Evolutionary conservation across 2,797 vertebrate genomes (phyloP), one percentile per base, ranked within the genome.

Genomic region (Coranthus polyacanthus): DNA sequence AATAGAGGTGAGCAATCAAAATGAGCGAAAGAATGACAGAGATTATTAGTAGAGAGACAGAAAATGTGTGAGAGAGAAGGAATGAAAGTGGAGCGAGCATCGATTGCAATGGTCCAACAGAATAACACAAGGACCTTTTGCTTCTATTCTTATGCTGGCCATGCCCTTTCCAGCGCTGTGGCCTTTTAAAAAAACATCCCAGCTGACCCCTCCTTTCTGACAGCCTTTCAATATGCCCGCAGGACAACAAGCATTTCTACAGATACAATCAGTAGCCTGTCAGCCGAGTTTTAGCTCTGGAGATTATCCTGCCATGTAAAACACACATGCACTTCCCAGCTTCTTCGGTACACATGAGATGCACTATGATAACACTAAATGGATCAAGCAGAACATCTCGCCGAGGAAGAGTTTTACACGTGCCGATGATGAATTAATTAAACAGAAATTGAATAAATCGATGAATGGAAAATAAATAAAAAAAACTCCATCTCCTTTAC

Each of bases 401-500:
- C n/a, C 0, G 11, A 62, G n/a, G 16, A 9, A 34, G 60, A 58
- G 7, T 1, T 12, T 18, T 22, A 47, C 26, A 70, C 13, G 68
- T 46, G 32, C 20, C 0, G 2, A 49, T 56, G 41, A 67, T 61
- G 67, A 52, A 79, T 36, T 9, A 65, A 53, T 69, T 58, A 10
- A 56, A 39, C 12, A 24, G 21, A 53, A 34, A 63, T 6, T 1
- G 3, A 29, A 36, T 12, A 16, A 29, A 42, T 7, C 1, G 43
- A 37, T 22, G n/a, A n/a, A n/a, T n/a, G n/a, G n/a, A 4, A 52
- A 20, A 18, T n/a, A 9, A 49, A 41, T 17, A 7, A 60, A 65
- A 16, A 26, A 59, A 42, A 4, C 29, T 21, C 12, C 53, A 70
- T 16, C 20, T 43, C 24, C 42, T 90, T 79, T 82, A 99, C 98